A percentile compares a stretch with the other conserved stretches of the same genome.
Evolutionary conservation across 2,888 invertebrate species (phyloP).

Genomic region (Clistopyga incitator): DNA sequence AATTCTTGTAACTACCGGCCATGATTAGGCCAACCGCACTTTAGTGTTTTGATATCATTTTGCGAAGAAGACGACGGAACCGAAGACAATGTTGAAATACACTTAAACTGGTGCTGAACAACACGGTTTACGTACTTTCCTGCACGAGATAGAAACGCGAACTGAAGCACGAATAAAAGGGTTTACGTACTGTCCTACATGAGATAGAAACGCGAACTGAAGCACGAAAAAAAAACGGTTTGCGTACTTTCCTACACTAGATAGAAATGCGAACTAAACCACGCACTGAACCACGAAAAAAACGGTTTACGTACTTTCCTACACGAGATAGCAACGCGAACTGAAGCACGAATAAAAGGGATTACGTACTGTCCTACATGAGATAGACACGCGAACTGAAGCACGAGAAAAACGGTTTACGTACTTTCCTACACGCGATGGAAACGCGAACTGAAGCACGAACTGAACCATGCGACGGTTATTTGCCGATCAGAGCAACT

Average conservation of each 20-base stretch:
- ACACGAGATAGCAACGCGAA: background rate
- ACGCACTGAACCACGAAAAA: too few relatives aligned
- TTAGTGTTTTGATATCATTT: slow-evolving; percentile 45
- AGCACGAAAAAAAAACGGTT: too few relatives aligned
- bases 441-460: background rate
- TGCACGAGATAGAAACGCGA: background rate
- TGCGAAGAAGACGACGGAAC: background rate
- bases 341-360: too few relatives aligned
- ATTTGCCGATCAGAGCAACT: background rate
- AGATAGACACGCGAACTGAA: too few relatives aligned
- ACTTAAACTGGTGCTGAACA: background rate
- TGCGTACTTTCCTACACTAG: background rate
- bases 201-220: too few relatives aligned
- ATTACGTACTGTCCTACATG: too few relatives aligned
- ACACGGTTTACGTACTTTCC: background rate
- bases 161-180: too few relatives aligned
- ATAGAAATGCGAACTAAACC: background rate
- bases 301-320: background rate
- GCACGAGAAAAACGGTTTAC: too few relatives aligned
- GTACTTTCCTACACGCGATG: background rate
- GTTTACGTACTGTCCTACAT: too few relatives aligned
- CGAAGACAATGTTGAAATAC: background rate
- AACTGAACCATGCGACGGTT: background rate
- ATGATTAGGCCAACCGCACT: slow-evolving; percentile 80
- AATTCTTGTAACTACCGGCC: slow-evolving; percentile 90